Conservation (phyloP, 92 coral and sea anemone species). For the Umimayanthus chanpuru region DNA sequence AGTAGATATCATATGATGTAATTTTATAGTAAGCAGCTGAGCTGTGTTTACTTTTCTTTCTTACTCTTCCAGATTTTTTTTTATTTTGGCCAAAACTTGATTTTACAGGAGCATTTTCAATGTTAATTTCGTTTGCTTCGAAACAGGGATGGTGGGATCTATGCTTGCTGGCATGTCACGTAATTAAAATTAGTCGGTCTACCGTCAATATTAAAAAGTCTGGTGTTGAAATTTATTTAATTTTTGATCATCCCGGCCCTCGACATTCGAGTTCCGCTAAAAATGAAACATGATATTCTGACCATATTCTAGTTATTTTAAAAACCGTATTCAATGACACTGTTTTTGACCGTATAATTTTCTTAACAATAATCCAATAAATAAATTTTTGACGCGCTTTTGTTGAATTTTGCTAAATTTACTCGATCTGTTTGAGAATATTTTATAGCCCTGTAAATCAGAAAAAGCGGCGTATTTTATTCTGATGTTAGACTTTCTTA, state of each 20-base stretch:
- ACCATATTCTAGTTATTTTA: background rate
- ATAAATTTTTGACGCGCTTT: too few species aligned
- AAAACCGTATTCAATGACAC: too few species aligned
- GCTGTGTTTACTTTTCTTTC: constrained; percentile 2
- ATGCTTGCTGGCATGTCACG: background rate
- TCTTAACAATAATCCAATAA: too few species aligned
- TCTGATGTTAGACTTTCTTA: too few species aligned
- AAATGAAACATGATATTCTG: background rate
- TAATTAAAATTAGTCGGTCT: background rate
- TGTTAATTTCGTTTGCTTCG: background rate
- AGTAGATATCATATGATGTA: background rate
- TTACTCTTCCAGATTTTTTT: background rate
- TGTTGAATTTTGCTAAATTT: too few species aligned
- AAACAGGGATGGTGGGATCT: background rate
- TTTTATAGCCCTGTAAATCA: too few species aligned
- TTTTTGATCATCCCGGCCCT: background rate
- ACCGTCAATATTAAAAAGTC: background rate
- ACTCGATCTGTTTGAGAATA: too few species aligned
- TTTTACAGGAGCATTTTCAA: background rate
- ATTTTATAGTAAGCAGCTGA: background rate
- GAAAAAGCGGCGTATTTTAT: too few species aligned
- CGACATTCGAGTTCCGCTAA: background rate
- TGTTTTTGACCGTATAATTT: too few species aligned
- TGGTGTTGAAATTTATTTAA: background rate
- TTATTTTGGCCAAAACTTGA: background rate